phyloP scores from a whole-genome alignment of 2,797 vertebrate species.

The Semotilus atromaculatus region DNA sequence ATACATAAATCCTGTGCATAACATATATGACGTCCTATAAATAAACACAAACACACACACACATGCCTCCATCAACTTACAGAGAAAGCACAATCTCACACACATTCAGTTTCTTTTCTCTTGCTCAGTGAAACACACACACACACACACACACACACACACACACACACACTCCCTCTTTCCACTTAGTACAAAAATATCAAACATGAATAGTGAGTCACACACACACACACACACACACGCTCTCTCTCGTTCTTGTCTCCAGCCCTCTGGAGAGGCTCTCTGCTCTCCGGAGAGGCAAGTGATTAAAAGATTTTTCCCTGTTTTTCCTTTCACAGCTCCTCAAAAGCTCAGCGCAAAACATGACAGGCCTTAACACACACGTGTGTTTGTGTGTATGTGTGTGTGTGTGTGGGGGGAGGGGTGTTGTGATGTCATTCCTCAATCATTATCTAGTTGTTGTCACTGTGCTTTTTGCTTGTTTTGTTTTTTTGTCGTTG shows the following conservation, averaged over 20 bases:
- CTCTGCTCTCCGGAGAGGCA: constrained; percentile 51
- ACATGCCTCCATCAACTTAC: constrained; percentile 13
- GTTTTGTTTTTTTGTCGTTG: background rate
- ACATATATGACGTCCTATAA: constrained; percentile 10
- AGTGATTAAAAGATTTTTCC: constrained; percentile 58
- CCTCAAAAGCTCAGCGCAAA: constrained; percentile 41
- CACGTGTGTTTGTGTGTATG: background rate
- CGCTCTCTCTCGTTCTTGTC: constrained; percentile 4
- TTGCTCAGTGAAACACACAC: background rate
- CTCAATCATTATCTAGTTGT: constrained; percentile 15
- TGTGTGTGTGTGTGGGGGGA: too few relatives aligned
- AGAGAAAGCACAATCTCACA: constrained; percentile 24
- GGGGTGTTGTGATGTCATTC: background rate
- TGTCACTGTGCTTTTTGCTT: background rate
- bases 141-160: too few relatives aligned
- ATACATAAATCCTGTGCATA: constrained; percentile 28
- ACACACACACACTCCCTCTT: constrained; percentile 6
- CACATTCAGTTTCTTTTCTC: constrained; percentile 1
- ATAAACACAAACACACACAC: constrained; percentile 36
- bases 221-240: background rate
- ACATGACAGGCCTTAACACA: constrained; percentile 45
- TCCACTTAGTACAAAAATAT: constrained; percentile 41
- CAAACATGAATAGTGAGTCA: constrained; percentile 27
- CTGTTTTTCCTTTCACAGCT: constrained; percentile 53
- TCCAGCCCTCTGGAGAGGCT: constrained; percentile 38